phyloP scores from a whole-genome alignment of 1,140 invertebrate species.

The Homarus americanus region DNA sequence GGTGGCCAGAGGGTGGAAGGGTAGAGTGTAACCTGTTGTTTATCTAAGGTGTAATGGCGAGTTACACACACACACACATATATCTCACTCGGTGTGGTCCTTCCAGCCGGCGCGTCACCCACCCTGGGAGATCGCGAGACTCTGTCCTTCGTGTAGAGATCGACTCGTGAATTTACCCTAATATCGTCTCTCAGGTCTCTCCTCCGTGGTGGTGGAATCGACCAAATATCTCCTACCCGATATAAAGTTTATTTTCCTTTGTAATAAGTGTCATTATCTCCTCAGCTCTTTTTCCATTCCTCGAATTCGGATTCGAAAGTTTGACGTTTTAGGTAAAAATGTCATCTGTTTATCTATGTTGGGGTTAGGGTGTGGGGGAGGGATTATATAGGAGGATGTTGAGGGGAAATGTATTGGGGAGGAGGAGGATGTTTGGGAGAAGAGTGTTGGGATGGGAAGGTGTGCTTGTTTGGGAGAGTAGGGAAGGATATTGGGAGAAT shows the following conservation, averaged over 20 bases:
- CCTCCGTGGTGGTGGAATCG: too few species aligned
- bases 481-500: not conserved
- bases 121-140: not conserved
- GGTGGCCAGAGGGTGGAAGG: too few species aligned
- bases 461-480: not conserved
- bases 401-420: not conserved
- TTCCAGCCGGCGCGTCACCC: not conserved
- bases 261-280: slow-evolving; percentile 70
- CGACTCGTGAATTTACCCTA: slow-evolving; percentile 1
- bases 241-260: slow-evolving; percentile 67
- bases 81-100: not conserved
- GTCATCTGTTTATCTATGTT: slow-evolving; percentile 4
- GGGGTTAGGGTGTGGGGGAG: not conserved
- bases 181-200: slow-evolving; percentile 6
- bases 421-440: too few species aligned
- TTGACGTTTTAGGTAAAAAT: slow-evolving; percentile 53
- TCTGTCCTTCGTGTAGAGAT: slow-evolving; percentile 23
- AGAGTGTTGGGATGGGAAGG: not conserved
- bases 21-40: too few species aligned
- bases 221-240: slow-evolving; percentile 38
- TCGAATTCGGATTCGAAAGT: slow-evolving; percentile 18
- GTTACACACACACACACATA: too few species aligned
- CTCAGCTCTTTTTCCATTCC: slow-evolving; percentile 31
- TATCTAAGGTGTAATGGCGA: too few species aligned
- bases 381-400: not conserved